Conservation (phyloP, 2,888 invertebrate species). For the Tribolium freemani region DNA sequence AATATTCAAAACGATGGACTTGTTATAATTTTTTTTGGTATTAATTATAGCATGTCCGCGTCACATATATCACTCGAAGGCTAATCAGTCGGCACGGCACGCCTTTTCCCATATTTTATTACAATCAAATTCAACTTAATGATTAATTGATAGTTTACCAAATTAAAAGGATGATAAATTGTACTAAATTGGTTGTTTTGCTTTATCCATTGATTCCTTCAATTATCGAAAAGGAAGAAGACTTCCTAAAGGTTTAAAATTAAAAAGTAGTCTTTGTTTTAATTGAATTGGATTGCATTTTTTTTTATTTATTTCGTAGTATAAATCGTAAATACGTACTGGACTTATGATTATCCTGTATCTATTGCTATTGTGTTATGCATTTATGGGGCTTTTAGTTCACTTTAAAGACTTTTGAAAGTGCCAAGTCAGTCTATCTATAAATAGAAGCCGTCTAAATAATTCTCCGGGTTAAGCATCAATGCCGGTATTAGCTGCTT, state of each 20-base stretch:
- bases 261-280: too few relatives aligned
- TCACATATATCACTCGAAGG: conserved; percentile 12
- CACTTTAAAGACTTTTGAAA: not conserved
- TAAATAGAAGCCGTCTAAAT: not conserved
- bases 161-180: too few relatives aligned
- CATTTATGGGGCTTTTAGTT: too few relatives aligned
- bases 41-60: not conserved
- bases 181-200: too few relatives aligned
- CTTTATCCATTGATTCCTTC: not conserved
- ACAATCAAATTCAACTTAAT: conserved; percentile 1
- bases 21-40: not conserved
- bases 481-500: conserved; percentile 3
- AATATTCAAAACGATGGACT: not conserved
- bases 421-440: not conserved
- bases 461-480: conserved; percentile 2
- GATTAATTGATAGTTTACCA: not conserved
- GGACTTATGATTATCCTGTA: too few relatives aligned
- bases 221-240: too few relatives aligned
- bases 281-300: too few relatives aligned
- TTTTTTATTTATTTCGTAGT: too few relatives aligned
- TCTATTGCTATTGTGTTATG: too few relatives aligned
- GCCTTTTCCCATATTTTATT: not conserved
- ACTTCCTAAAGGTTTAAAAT: too few relatives aligned
- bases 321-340: too few relatives aligned
- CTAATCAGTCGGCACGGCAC: conserved; percentile 3